Base-by-base conservation (phyloP, 92 coral and sea anemone species). In the Desmophyllum pertusum region DNA sequence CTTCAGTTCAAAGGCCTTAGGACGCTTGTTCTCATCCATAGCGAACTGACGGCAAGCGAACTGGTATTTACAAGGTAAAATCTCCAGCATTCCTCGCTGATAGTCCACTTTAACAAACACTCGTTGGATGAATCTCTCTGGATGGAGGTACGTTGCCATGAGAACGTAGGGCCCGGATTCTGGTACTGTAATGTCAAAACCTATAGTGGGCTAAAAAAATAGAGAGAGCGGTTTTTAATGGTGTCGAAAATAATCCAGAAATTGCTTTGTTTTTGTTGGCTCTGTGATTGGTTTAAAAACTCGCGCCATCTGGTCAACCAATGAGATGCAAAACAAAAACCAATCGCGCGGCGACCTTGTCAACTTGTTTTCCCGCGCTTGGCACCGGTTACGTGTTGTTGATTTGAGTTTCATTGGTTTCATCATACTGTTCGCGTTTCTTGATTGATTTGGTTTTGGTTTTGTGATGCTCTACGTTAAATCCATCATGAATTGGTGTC, bases 31-130 rank as follows among this genome's bases (percentile, higher is more conserved):
- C 18, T 83, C 53, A 67, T 87, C 85, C 87, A 86, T 84, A 33
- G 65, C 87, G 33, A 91, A 89, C 93, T 93, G 95, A 45, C 93
- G 91, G 83, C 98, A 93, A 14, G 92, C 96, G 78, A 96, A 94
- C 76, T 70, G 92, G 67, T 92, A 96, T 62, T 64, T 75, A 55
- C 98, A 96, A 13, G 98, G 98, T 23, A 88, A 87, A 27, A 93
- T 85, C 75, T 86, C 93, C 10, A 94, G 50, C 50, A 70, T 79
- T 9, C 98, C 96, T 11, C 77, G 93, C 51, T 87, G 91, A 6
- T 84, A 65, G 46, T 76, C 88, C 52, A 90, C 88, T 42, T 73
- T 51, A 8, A 92, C 87, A 66, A 88, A 89, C 14, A 88, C 81
- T 77, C 94, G 90, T 43, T 84, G 87, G 23, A 81, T 77, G 41